Evolutionary conservation across 2,113 vertebrate species (phyloP).

Genomic region (Barbus barbus): DNA sequence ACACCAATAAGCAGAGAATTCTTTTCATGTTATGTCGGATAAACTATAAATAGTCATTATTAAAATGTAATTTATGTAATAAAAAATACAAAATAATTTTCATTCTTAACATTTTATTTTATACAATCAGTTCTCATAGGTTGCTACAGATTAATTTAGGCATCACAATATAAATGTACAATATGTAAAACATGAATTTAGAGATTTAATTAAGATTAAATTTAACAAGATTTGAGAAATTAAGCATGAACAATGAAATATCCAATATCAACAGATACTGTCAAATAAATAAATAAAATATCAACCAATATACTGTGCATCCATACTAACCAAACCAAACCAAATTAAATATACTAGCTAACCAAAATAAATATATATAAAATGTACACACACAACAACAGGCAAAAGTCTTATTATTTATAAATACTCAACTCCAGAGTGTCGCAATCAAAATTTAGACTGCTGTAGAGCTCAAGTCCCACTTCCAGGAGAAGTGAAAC

Average conservation of each 20-base stretch:
- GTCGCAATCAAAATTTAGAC: not conserved
- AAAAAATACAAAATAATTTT: not conserved
- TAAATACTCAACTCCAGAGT: not conserved
- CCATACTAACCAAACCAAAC: no score
- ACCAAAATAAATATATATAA: no score
- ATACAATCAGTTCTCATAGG: not conserved
- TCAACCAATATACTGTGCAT: no score
- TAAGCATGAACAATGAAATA: no score
- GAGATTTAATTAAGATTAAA: not conserved
- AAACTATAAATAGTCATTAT: not conserved
- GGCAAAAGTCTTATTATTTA: no score
- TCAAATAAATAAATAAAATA: no score
- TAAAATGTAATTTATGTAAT: not conserved
- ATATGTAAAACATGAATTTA: not conserved
- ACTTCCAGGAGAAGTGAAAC: conserved; percentile 18
- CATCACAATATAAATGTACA: not conserved
- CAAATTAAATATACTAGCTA: no score
- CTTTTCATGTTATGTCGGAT: not conserved
- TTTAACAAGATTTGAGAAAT: not conserved
- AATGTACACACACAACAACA: no score
- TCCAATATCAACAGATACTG: no score
- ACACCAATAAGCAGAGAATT: not conserved
- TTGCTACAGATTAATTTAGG: not conserved
- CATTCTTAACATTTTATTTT: not conserved
- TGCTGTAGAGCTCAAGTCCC: not conserved